A percentile compares a stretch with the other conserved stretches of the same genome.
Conservation (phyloP, 2,888 invertebrate species). For the Harpalus rubripes region DNA sequence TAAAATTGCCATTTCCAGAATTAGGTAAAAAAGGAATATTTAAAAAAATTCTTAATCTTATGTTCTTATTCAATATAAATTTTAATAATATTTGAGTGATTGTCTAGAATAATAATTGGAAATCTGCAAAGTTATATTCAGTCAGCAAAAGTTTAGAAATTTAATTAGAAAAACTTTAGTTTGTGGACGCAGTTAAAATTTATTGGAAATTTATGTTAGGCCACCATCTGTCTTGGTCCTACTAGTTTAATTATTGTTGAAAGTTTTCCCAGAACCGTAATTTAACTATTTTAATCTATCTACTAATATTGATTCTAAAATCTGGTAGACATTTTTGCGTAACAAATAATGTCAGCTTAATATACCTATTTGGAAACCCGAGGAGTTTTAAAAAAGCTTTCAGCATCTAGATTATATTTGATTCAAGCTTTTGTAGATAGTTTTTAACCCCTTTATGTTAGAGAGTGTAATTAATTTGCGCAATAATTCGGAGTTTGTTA, state of each 20-base stretch:
- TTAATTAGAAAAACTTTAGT: neutral
- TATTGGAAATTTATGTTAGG: neutral
- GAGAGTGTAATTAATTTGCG: no score
- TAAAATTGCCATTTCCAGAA: no score
- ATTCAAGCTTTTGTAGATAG: no score
- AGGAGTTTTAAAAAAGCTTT: no score
- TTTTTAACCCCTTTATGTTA: no score
- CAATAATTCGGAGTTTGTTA: no score
- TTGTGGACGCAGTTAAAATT: neutral
- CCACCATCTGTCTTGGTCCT: neutral
- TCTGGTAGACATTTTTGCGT: neutral
- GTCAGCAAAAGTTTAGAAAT: neutral
- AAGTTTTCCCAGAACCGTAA: neutral
- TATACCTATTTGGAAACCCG: no score
- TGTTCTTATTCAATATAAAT: neutral
- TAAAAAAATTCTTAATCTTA: no score
- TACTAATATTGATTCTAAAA: neutral
- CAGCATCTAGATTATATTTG: no score
- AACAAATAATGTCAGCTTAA: no score
- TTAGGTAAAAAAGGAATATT: no score
- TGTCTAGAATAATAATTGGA: neutral
- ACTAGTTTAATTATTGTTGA: conserved; percentile 3
- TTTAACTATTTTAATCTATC: neutral
- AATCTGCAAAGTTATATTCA: neutral
- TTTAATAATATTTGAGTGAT: neutral